phyloP scores from a whole-genome alignment of 2,888 invertebrate species.

The Oscheius myriophilus region DNA sequence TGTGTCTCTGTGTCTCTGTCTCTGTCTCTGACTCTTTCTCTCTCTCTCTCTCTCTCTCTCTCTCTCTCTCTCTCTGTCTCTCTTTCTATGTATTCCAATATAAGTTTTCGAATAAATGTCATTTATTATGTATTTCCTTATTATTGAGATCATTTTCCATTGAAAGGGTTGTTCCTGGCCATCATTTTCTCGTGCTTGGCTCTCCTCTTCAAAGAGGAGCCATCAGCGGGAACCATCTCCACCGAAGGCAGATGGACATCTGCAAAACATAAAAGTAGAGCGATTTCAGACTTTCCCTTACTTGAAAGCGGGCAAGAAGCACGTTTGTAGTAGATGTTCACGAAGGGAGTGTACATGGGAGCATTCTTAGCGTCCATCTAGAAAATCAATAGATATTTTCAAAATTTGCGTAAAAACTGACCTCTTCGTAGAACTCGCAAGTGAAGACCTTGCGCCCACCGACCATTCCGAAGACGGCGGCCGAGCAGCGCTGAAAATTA shows the following conservation, averaged over 20 bases:
- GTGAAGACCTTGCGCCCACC: conserved; percentile 69
- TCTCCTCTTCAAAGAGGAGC: conserved; percentile 51
- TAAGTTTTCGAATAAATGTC: no score
- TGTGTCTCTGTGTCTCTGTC: no score
- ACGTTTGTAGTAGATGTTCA: conserved; percentile 66
- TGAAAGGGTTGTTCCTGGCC: conserved; percentile 50
- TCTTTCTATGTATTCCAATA: no score
- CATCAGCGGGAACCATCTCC: conserved; percentile 57
- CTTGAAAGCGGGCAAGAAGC: conserved; percentile 50
- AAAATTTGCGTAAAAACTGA: conserved; percentile 20
- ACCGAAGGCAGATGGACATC: conserved; percentile 54
- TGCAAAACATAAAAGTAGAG: conserved; percentile 14
- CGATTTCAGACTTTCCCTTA: conserved; percentile 11
- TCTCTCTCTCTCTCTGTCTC: no score
- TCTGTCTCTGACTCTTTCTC: no score
- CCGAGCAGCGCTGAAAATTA: conserved; percentile 61
- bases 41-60: no score
- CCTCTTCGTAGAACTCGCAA: conserved; percentile 66
- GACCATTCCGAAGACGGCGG: conserved; percentile 67
- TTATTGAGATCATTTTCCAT: conserved; percentile 37
- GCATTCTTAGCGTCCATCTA: conserved; percentile 33
- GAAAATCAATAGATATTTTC: neutral
- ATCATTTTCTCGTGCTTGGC: conserved; percentile 46
- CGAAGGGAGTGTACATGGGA: conserved; percentile 64
- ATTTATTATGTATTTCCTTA: no score